phyloP scores from a whole-genome alignment of 2,113 vertebrate species.

The Lota lota region DNA sequence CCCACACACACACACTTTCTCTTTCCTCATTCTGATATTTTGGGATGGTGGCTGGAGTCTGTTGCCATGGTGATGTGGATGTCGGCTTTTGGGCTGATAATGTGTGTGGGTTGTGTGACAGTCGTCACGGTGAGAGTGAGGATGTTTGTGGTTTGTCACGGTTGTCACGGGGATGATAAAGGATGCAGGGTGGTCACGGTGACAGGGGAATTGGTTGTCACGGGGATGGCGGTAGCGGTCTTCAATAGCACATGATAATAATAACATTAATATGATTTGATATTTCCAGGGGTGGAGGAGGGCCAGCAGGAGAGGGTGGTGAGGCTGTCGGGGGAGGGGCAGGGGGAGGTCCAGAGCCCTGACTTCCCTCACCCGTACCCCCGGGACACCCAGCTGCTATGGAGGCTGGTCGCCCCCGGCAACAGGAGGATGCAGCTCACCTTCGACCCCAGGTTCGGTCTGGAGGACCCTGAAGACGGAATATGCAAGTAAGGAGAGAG shows the following conservation, averaged over 20 bases:
- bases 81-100: conserved; percentile 25
- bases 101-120: conserved; percentile 12
- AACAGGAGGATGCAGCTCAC: conserved; percentile 89
- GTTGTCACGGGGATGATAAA: not conserved
- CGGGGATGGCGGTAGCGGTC: not conserved
- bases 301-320: conserved; percentile 93
- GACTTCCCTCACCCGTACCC: conserved; percentile 91
- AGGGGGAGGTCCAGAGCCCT: conserved; percentile 82
- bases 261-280: no score
- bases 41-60: not conserved
- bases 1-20: not conserved
- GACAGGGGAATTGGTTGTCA: not conserved
- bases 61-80: conserved; percentile 2
- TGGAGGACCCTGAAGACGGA: conserved; percentile 95
- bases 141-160: not conserved
- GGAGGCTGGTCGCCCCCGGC: conserved; percentile 85
- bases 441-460: conserved; percentile 92
- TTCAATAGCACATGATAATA: no score
- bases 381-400: conserved; percentile 83
- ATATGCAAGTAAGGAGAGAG: conserved; percentile 93
- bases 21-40: not conserved
- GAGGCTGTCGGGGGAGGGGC: conserved; percentile 79
- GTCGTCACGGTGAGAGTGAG: not conserved
- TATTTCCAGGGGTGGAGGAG: conserved; percentile 84
- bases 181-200: not conserved